Base-by-base conservation (phyloP, 2,797 vertebrate genomes). In the Danionella dracula region DNA sequence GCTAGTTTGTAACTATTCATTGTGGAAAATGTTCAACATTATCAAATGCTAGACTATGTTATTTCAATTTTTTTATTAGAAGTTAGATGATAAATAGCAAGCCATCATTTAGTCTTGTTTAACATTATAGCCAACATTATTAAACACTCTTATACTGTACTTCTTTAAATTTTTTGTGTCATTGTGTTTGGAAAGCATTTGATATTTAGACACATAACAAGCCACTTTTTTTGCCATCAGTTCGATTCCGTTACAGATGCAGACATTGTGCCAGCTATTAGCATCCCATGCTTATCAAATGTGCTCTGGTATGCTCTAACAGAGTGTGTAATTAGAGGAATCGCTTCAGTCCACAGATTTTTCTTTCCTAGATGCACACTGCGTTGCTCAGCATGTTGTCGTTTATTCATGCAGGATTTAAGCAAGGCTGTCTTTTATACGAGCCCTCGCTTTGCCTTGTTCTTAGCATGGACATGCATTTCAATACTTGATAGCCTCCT, bases 311-410 rank as follows among this genome's bases (percentile, higher is more conserved):
- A 44, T 53, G 69, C 56, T 65, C 49, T 44, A 57, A 23, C 49
- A 49, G 32, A 62, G 62, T 58, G 34, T 80, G 79, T 78, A 72
- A 81, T 80, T 78, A 62, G 68, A 74, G 64, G 37, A 69, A 79
- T 62, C 46, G 71, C 71, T 78, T 75, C 62, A 66, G 41, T 66
- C 68, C 71, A 81, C 73, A 61, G 79, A 83, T 78, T 81, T 16
- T 73, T 74, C 66, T 59, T 50, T 60, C 12, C 57, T 57, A 44
- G 49, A 35, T 37, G 42, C 74, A 71, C 74, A 74, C 17, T 15
- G 51, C 55, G 64, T 68, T 45, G 31, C 76, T 68, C 71, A 55
- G 59, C 57, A 50, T 75, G 76, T 70, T 70, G 72, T 60, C 58
- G 66, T 62, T 61, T 61, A 67, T 53, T 65, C 6, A 13, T 34